Evolutionary conservation across 2,888 invertebrate species (phyloP).

Genomic region (Podabrus alpinus): DNA sequence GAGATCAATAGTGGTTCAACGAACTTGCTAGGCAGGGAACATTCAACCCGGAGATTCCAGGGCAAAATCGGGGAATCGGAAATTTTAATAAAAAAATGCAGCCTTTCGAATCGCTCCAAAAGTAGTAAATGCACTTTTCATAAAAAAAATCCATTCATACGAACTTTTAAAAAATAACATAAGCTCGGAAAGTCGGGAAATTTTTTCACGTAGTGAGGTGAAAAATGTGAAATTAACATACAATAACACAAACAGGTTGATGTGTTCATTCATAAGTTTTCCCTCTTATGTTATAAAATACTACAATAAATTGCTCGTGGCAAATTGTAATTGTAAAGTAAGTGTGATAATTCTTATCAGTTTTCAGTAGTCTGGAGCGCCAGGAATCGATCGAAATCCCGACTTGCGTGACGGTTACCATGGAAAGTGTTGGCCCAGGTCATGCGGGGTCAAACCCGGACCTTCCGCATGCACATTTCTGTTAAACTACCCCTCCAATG

Average conservation of each 20-base stretch:
- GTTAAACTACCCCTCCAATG: constrained; percentile 30
- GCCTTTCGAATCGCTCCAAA: background rate
- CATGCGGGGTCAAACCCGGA: constrained; percentile 58
- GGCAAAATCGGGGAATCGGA: constrained; percentile 28
- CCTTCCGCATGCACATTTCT: constrained; percentile 50
- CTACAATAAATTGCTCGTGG: constrained; percentile 3
- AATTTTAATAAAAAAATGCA: background rate
- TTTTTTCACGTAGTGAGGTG: background rate
- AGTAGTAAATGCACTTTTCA: background rate
- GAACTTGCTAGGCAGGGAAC: constrained; percentile 42
- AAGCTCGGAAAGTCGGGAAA: background rate
- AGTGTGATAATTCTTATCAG: constrained; percentile 27
- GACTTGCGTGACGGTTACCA: constrained; percentile 59
- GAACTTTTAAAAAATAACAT: background rate
- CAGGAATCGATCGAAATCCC: constrained; percentile 53
- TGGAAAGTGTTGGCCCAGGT: constrained; percentile 60
- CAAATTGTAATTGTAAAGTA: constrained; percentile 19
- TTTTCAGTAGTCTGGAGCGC: constrained; percentile 34
- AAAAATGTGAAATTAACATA: constrained; percentile 3
- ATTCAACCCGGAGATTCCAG: constrained; percentile 38
- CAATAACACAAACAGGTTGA: constrained; percentile 5
- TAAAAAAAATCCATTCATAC: background rate
- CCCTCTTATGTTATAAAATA: constrained; percentile 13
- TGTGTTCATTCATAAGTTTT: constrained; percentile 18
- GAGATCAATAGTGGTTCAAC: constrained; percentile 54